These are phyloP conservation scores for Babyrousa celebensis DNA, from an alignment of 2,797 vertebrate genomes.

Conservation along the genomic window DNA sequence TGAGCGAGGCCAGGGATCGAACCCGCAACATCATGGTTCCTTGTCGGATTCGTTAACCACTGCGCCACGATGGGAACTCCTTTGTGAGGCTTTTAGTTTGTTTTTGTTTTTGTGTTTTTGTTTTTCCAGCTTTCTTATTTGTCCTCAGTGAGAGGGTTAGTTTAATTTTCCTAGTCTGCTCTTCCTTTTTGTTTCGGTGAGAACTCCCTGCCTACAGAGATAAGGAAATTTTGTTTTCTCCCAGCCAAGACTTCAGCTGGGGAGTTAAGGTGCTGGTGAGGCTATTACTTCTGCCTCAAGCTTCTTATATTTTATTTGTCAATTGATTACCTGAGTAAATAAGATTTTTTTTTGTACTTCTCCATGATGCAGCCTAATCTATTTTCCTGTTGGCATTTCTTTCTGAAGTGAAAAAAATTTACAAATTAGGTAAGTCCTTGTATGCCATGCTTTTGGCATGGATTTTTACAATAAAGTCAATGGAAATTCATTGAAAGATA, in stretches of 20 bases:
- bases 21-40: too few relatives aligned
- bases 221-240: not conserved
- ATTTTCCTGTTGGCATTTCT: not conserved
- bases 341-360: not conserved
- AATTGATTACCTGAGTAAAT: constrained; percentile 15
- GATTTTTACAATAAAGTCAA: constrained; percentile 32
- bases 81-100: not conserved
- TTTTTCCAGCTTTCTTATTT: not conserved
- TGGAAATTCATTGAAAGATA: not conserved
- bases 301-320: constrained; percentile 16
- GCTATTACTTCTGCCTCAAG: not conserved
- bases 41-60: too few relatives aligned
- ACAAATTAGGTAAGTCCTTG: not conserved
- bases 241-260: not conserved
- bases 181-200: not conserved
- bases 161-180: not conserved
- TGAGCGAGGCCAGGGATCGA: too few relatives aligned
- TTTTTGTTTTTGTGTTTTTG: not conserved
- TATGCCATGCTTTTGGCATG: not conserved
- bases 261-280: not conserved
- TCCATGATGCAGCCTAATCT: not conserved
- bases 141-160: not conserved
- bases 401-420: constrained; percentile 51
- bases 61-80: too few relatives aligned
- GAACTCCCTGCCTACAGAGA: not conserved